Percentiles rank a stretch among this genome's conserved stretches.
phyloP scores from a whole-genome alignment of 2,888 invertebrate genomes.

The Pammene fasciana region DNA sequence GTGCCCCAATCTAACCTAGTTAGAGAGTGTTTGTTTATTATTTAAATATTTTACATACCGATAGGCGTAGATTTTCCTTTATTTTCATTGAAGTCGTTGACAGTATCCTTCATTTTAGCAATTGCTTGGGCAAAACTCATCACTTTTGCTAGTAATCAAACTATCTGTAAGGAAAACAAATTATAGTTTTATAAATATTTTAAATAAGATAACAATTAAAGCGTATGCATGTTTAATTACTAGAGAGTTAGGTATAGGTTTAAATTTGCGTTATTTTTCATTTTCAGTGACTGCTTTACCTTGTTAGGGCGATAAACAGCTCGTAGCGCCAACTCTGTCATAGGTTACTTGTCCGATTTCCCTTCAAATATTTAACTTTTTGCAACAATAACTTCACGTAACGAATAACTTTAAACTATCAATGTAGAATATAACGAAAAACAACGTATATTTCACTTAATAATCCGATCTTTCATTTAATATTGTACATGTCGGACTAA shows the following conservation, averaged over 20 bases:
- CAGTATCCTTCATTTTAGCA: constrained; percentile 68
- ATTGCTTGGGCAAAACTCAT: constrained; percentile 69
- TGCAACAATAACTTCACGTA: constrained; percentile 7
- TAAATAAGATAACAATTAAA: background rate
- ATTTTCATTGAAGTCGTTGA: constrained; percentile 60
- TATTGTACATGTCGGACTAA: background rate
- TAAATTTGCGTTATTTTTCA: constrained; percentile 4
- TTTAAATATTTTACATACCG: constrained; percentile 57
- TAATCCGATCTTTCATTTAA: background rate
- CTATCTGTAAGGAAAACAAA: constrained; percentile 29
- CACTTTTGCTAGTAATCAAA: constrained; percentile 34
- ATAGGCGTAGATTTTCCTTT: constrained; percentile 73
- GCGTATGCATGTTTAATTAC: background rate
- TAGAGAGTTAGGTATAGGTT: background rate
- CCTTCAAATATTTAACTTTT: constrained; percentile 20
- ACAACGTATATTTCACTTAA: constrained; percentile 11
- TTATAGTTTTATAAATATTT: too few species aligned
- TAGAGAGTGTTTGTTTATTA: constrained; percentile 4
- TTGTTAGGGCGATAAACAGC: constrained; percentile 23
- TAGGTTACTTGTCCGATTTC: constrained; percentile 31
- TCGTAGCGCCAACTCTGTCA: constrained; percentile 34
- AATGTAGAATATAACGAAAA: constrained; percentile 4
- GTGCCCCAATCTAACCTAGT: background rate
- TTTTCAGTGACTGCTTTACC: constrained; percentile 8
- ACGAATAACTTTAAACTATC: background rate